phyloP scores from a whole-genome alignment of 1,140 invertebrate species.

The Hyphantria cunea region DNA sequence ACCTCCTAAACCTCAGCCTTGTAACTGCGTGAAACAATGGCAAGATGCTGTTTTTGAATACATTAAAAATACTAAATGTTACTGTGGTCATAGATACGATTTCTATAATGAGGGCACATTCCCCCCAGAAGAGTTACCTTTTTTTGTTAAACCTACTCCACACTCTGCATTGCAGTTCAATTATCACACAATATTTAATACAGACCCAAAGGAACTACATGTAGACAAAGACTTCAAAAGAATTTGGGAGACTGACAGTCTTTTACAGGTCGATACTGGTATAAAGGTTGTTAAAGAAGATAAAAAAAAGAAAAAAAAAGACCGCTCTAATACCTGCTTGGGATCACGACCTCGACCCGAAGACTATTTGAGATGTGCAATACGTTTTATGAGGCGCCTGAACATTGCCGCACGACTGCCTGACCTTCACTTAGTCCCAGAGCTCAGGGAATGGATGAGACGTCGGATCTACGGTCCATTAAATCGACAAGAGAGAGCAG shows the following conservation, averaged over 20 bases:
- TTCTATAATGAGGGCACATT: slow-evolving; percentile 64
- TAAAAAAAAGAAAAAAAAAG: slow-evolving; percentile 60
- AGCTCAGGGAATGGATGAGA: slow-evolving; percentile 72
- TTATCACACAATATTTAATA: slow-evolving; percentile 65
- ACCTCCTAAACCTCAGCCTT: slow-evolving; percentile 54
- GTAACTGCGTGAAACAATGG: slow-evolving; percentile 65
- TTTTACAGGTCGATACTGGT: slow-evolving; percentile 50
- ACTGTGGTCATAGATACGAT: slow-evolving; percentile 65
- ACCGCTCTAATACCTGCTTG: slow-evolving; percentile 57
- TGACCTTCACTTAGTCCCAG: slow-evolving; percentile 64
- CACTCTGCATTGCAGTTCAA: slow-evolving; percentile 54
- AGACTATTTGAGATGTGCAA: slow-evolving; percentile 65
- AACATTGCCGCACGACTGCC: slow-evolving; percentile 68
- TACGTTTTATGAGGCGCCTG: slow-evolving; percentile 49
- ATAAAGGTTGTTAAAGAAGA: slow-evolving; percentile 44
- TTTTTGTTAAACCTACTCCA: slow-evolving; percentile 58
- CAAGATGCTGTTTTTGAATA: slow-evolving; percentile 56
- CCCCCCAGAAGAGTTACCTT: slow-evolving; percentile 53
- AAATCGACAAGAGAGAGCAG: slow-evolving; percentile 39
- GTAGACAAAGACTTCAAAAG: slow-evolving; percentile 66
- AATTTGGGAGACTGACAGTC: slow-evolving; percentile 68
- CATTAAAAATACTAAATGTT: slow-evolving; percentile 60
- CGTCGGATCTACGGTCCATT: slow-evolving; percentile 57
- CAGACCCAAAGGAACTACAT: slow-evolving; percentile 52
- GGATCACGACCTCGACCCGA: slow-evolving; percentile 56